phyloP scores from a whole-genome alignment of 2,113 vertebrate genomes.

The Clarias macrocephalus region DNA sequence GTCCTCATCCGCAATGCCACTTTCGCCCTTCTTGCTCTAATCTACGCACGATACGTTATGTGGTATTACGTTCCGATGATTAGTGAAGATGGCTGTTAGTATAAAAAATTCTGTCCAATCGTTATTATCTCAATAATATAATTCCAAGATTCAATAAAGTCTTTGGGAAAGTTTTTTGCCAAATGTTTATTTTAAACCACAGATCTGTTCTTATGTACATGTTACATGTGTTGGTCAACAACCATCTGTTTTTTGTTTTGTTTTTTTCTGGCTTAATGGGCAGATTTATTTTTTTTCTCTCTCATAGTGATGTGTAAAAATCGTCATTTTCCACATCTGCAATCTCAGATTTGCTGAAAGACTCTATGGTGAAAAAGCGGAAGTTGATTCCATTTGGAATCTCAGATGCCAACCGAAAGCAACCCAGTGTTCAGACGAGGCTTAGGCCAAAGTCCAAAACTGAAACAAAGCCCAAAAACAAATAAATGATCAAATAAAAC shows the following conservation, averaged over 20 bases:
- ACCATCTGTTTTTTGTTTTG: background rate
- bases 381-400: background rate
- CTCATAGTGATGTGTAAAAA: background rate
- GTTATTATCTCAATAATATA: background rate
- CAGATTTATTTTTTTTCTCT: background rate
- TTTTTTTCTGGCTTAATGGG: background rate
- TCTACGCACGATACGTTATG: background rate
- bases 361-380: background rate
- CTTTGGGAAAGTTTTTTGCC: background rate
- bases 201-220: background rate
- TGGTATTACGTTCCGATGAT: background rate
- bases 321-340: background rate
- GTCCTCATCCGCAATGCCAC: background rate
- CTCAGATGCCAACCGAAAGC: background rate
- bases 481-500: background rate
- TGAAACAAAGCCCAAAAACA: background rate
- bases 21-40: background rate
- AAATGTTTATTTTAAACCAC: background rate
- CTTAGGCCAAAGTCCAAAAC: background rate
- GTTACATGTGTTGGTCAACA: background rate
- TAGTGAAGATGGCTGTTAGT: background rate
- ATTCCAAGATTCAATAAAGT: background rate
- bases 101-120: background rate
- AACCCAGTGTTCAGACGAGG: background rate
- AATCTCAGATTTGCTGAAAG: background rate